A percentile compares a stretch with the other conserved stretches of the same genome.
Evolutionary conservation across 1,140 invertebrate genomes (phyloP).

Genomic region (Leptinotarsa texana): DNA sequence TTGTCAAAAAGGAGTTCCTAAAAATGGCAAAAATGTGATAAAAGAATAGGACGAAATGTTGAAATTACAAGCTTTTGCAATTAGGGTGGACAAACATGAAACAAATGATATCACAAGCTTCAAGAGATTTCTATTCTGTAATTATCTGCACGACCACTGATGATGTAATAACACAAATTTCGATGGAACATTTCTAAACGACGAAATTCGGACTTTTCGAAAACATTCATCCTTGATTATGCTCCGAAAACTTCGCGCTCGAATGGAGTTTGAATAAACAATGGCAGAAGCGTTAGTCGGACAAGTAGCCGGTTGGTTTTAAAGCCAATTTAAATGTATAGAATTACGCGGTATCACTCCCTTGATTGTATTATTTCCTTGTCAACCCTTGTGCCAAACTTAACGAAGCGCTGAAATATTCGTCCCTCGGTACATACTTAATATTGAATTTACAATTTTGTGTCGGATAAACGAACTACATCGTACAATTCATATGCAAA

Average conservation of each 20-base stretch:
- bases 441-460: conserved; percentile 28
- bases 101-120: too few relatives aligned
- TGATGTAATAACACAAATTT: too few relatives aligned
- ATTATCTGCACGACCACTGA: too few relatives aligned
- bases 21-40: too few relatives aligned
- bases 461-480: conserved; percentile 9
- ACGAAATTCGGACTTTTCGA: too few relatives aligned
- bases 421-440: conserved; percentile 35
- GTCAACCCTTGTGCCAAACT: conserved; percentile 43
- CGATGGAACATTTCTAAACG: too few relatives aligned
- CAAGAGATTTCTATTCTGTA: conserved; percentile 18
- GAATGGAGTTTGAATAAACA: neutral
- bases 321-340: conserved; percentile 53
- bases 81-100: too few relatives aligned
- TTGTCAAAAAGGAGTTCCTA: too few relatives aligned
- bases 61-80: too few relatives aligned
- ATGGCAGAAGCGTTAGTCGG: conserved; percentile 4
- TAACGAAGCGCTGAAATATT: conserved; percentile 46
- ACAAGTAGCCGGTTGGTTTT: conserved; percentile 24
- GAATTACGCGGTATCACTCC: conserved; percentile 49
- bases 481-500: conserved; percentile 18
- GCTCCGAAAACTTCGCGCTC: neutral
- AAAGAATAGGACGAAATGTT: too few relatives aligned
- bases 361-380: conserved; percentile 44
- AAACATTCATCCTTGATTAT: neutral